Conservation (phyloP, 2,113 vertebrate species). For the Collichthys lucidus region DNA sequence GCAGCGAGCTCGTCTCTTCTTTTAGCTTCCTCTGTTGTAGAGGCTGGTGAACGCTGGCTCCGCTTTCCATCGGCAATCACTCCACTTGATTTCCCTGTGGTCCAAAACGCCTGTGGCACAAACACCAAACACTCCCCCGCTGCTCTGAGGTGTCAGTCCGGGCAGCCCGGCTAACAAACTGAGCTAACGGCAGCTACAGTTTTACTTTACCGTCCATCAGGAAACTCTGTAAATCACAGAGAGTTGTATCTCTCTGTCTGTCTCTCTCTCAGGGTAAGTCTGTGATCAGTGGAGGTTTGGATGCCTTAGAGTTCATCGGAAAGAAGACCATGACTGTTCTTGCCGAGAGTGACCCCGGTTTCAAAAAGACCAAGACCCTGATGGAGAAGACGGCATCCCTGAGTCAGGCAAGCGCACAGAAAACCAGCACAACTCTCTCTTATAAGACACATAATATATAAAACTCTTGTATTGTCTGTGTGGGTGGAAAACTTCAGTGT, state of each 20-base stretch:
- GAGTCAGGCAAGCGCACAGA: conserved; percentile 88
- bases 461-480: not conserved
- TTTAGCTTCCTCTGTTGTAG: no score
- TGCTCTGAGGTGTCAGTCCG: no score
- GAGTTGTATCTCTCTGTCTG: not conserved
- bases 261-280: conserved; percentile 89
- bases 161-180: no score
- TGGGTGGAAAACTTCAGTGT: not conserved
- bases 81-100: no score
- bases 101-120: no score
- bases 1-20: no score
- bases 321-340: conserved; percentile 99
- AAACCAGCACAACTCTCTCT: not conserved
- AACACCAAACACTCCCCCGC: no score
- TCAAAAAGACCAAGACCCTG: conserved; percentile 95
- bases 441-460: not conserved
- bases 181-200: no score
- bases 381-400: conserved; percentile 95
- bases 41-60: no score
- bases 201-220: no score
- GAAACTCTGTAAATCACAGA: no score
- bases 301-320: conserved; percentile 97
- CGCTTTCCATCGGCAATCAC: no score
- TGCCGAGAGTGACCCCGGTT: conserved; percentile 97
- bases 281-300: conserved; percentile 95